Percentiles rank a stretch among this genome's conserved stretches.
phyloP scores from a whole-genome alignment of 2,888 invertebrate species.

The Mesorhabditis spiculigera region DNA sequence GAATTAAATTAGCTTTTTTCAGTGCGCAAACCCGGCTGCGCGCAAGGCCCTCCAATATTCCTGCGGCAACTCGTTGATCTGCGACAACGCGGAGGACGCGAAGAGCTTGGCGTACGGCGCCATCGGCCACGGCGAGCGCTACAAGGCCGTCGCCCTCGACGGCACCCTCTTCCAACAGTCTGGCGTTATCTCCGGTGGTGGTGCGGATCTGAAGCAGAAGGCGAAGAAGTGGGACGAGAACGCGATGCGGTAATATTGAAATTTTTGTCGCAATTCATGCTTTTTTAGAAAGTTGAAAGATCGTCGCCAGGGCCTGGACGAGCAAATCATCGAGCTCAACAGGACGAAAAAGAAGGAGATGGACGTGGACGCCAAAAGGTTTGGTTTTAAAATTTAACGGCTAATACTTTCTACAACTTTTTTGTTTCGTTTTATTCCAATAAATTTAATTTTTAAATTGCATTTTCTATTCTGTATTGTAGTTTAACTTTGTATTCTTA shows the following conservation, averaged over 20 bases:
- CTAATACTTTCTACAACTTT: too few species aligned
- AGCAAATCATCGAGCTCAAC: slow-evolving; percentile 63
- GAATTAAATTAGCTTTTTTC: background rate
- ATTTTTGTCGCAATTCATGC: background rate
- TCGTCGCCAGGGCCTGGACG: slow-evolving; percentile 34
- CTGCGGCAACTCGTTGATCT: slow-evolving; percentile 97
- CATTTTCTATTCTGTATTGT: too few species aligned
- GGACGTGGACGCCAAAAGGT: slow-evolving; percentile 85
- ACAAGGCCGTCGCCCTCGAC: slow-evolving; percentile 87
- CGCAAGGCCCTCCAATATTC: slow-evolving; percentile 89
- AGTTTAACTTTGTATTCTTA: background rate
- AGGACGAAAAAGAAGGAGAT: slow-evolving; percentile 96
- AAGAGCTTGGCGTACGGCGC: slow-evolving; percentile 75
- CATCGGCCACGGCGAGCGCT: slow-evolving; percentile 33
- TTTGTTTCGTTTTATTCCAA: too few species aligned
- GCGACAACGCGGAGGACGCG: slow-evolving; percentile 96
- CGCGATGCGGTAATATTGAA: slow-evolving; percentile 67
- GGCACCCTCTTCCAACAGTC: slow-evolving; percentile 99
- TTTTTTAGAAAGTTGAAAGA: slow-evolving; percentile 67
- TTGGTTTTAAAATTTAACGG: too few species aligned
- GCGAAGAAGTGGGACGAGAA: slow-evolving; percentile 85
- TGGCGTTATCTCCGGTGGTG: slow-evolving; percentile 85
- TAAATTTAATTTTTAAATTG: too few species aligned
- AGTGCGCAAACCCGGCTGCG: slow-evolving; percentile 24
- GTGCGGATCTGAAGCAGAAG: slow-evolving; percentile 77